These are phyloP conservation scores for Hoplostethus atlanticus DNA, from an alignment of 2,797 vertebrate genomes.

Conservation along the genomic window DNA sequence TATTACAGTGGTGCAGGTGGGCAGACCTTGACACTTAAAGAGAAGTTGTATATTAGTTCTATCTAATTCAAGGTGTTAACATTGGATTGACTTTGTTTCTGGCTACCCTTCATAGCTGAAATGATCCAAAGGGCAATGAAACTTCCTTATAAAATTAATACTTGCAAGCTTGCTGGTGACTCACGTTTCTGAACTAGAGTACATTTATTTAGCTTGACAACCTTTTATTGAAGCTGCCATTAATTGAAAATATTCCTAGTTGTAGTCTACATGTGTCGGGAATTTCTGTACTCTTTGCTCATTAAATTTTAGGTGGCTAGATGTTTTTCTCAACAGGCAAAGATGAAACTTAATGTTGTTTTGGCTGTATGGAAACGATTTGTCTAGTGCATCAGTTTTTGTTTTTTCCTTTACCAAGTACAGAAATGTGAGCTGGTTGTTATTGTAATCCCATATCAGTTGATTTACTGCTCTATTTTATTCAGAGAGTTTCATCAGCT, in stretches of 20 bases:
- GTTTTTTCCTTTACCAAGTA: no score
- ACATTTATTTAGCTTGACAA: constrained; percentile 7
- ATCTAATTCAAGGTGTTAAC: no score
- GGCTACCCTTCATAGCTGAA: not conserved
- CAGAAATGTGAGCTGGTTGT: constrained; percentile 9
- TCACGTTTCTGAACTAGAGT: not conserved
- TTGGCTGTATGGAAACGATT: not conserved
- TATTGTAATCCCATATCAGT: constrained; percentile 8
- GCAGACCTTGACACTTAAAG: no score
- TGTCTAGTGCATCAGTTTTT: not conserved
- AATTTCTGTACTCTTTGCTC: not conserved
- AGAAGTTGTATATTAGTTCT: no score
- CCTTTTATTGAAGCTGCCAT: constrained; percentile 6
- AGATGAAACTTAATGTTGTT: not conserved
- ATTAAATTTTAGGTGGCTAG: no score
- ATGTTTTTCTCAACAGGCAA: no score
- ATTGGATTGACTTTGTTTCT: no score
- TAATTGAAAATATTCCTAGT: constrained; percentile 18
- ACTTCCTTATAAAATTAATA: not conserved
- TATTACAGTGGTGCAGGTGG: no score
- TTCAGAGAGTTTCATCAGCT: constrained; percentile 46
- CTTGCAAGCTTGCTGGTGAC: not conserved
- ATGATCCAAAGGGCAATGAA: not conserved
- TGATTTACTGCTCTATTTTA: constrained; percentile 43
- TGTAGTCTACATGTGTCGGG: not conserved